Percentiles rank a stretch among this genome's conserved stretches.
phyloP scores from a whole-genome alignment of 2,797 vertebrate genomes.

The Botia kubotai region DNA sequence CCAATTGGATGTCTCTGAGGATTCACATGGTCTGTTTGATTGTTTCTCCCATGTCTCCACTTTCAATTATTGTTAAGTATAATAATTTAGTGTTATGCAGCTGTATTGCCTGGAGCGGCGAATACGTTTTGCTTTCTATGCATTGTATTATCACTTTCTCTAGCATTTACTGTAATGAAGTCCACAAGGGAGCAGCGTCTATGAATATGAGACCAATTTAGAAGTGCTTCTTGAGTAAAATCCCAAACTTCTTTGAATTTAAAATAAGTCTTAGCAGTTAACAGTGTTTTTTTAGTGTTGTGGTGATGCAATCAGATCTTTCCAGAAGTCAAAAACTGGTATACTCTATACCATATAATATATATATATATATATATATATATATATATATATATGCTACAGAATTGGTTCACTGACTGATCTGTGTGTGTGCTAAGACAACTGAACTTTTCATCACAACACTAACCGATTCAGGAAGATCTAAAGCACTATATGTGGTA shows the following conservation, averaged over 20 bases:
- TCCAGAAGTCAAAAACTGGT: not conserved
- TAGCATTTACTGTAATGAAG: not conserved
- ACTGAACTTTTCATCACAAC: not conserved
- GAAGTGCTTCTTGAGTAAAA: not conserved
- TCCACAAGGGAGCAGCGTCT: not conserved
- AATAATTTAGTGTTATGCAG: constrained; percentile 65
- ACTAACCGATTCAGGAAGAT: constrained; percentile 2
- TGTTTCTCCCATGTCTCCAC: constrained; percentile 65
- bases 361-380: not conserved
- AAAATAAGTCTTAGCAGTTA: not conserved
- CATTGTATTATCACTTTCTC: constrained; percentile 14
- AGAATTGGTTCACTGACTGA: not conserved
- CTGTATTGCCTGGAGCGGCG: constrained; percentile 41
- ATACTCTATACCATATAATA: not conserved
- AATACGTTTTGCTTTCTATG: constrained; percentile 17
- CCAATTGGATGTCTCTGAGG: constrained; percentile 52
- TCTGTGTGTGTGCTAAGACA: not conserved
- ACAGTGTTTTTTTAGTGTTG: not conserved
- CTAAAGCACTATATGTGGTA: not conserved
- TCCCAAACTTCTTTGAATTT: not conserved
- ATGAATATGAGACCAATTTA: constrained; percentile 10
- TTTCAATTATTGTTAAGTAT: constrained; percentile 70
- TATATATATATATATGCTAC: too few species aligned
- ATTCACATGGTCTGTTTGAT: constrained; percentile 66
- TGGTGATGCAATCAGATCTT: not conserved